Conservation (phyloP, 2,888 invertebrate genomes). For the Rutpela maculata region DNA sequence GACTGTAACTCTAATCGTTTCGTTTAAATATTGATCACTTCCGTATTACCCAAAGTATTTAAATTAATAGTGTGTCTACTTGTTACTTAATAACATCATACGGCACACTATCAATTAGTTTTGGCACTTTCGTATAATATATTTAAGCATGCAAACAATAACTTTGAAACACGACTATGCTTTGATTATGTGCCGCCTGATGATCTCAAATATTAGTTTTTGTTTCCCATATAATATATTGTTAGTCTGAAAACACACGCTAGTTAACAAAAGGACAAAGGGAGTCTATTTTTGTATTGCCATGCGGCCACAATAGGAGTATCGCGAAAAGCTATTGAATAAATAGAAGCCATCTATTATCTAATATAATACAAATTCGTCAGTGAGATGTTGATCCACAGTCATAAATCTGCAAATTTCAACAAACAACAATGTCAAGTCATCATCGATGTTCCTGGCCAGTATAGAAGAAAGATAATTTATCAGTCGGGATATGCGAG, state of each 20-base stretch:
- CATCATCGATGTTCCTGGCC: neutral
- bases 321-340: neutral
- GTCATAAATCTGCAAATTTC: neutral
- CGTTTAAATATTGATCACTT: neutral
- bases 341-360: slow-evolving; percentile 1
- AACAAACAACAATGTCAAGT: neutral
- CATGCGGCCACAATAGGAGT: neutral
- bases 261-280: slow-evolving; percentile 7
- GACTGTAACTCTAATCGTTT: too few relatives aligned
- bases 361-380: slow-evolving; percentile 5
- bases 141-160: neutral
- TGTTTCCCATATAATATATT: neutral
- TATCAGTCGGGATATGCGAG: neutral
- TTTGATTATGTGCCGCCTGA: neutral
- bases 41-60: neutral
- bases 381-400: neutral
- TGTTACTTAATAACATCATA: neutral
- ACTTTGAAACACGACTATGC: neutral
- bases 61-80: neutral
- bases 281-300: neutral
- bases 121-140: neutral
- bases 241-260: neutral
- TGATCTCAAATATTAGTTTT: neutral
- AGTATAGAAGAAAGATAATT: neutral
- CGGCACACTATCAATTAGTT: neutral